A percentile compares a stretch with the other conserved stretches of the same genome.
Conservation (phyloP, 23 tunicate species). For the Corella eumyota region DNA sequence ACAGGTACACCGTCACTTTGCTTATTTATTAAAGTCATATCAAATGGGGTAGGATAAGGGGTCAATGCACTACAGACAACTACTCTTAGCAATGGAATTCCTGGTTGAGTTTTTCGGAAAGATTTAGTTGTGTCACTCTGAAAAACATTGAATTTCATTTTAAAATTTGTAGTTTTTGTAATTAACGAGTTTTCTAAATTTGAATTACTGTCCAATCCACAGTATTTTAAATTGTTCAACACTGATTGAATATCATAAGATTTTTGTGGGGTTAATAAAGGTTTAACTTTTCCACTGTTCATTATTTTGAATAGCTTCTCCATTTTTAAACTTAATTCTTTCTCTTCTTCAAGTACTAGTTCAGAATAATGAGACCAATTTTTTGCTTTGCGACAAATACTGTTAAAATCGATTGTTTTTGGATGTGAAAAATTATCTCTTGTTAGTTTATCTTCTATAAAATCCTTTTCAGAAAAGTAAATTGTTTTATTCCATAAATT, state of each 20-base stretch:
- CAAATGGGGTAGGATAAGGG: conserved; percentile 12
- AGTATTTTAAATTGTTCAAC: conserved; percentile 10
- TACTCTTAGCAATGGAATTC: conserved; percentile 41
- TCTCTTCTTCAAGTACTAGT: conserved; percentile 8
- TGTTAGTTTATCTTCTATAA: background rate
- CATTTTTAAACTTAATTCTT: conserved; percentile 3
- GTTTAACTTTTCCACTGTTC: conserved; percentile 31
- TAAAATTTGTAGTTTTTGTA: background rate
- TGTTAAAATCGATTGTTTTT: conserved; percentile 8
- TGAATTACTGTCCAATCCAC: no score
- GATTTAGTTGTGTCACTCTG: conserved; percentile 23
- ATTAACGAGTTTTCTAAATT: no score
- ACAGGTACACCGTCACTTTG: conserved; percentile 45
- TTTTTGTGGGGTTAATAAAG: conserved; percentile 15
- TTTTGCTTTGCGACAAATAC: conserved; percentile 16
- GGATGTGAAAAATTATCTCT: conserved; percentile 24
- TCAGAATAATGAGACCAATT: conserved; percentile 47
- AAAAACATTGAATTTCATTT: conserved; percentile 44
- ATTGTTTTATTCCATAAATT: no score
- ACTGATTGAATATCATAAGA: conserved; percentile 5
- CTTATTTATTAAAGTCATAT: background rate
- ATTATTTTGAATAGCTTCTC: conserved; percentile 8
- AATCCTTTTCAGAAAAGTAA: no score
- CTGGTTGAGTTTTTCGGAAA: conserved; percentile 66
- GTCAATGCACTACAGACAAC: conserved; percentile 6